phyloP scores from a whole-genome alignment of 2,113 vertebrate genomes.

The Anser cygnoides region DNA sequence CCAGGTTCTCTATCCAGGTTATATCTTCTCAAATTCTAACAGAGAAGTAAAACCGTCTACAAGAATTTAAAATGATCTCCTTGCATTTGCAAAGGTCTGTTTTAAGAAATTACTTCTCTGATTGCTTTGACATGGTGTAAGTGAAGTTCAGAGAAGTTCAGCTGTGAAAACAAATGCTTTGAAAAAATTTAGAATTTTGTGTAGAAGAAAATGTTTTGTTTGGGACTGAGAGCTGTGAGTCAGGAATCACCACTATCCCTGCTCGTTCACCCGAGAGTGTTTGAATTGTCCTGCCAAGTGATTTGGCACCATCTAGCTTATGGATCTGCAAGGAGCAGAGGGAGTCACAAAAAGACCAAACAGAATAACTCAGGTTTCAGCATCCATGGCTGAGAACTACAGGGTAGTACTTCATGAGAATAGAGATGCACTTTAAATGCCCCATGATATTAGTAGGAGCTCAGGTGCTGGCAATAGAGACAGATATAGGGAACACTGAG shows the following conservation, averaged over 20 bases:
- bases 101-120: background rate
- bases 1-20: background rate
- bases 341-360: background rate
- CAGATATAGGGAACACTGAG: background rate
- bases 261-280: background rate
- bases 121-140: background rate
- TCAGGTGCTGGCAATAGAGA: background rate
- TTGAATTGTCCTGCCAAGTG: background rate
- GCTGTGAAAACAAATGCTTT: background rate
- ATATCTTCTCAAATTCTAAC: background rate
- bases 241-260: background rate
- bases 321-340: background rate
- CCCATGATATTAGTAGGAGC: background rate
- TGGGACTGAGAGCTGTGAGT: background rate
- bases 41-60: background rate
- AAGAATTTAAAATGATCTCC: background rate
- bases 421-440: background rate
- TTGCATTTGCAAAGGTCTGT: background rate
- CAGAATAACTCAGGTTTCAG: background rate
- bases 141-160: background rate
- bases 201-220: background rate
- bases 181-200: background rate
- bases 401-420: background rate
- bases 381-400: background rate
- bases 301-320: constrained; percentile 18